Conservation (phyloP, 2,797 vertebrate genomes). For the Myotis planiceps region DNA sequence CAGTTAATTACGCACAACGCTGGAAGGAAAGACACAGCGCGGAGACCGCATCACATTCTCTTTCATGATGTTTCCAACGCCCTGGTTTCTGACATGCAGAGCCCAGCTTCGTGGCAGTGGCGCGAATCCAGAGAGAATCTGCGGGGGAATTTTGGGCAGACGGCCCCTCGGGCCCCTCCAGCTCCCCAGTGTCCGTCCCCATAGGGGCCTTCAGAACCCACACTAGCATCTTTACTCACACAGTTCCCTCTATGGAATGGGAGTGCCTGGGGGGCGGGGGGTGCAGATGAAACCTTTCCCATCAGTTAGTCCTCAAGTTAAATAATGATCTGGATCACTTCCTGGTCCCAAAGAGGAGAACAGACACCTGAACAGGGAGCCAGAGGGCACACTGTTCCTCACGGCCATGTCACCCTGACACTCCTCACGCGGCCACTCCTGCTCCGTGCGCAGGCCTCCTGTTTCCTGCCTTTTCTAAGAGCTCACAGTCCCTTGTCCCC, state of each 20-base stretch:
- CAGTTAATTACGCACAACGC: constrained; percentile 82
- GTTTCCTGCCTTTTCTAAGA: not conserved
- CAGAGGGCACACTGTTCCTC: fast-evolving
- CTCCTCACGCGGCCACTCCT: fast-evolving
- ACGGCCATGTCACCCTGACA: not conserved
- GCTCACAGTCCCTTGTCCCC: not conserved
- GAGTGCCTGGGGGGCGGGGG: not conserved
- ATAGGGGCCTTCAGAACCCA: not conserved
- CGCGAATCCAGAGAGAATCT: not conserved
- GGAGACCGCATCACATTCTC: constrained; percentile 35
- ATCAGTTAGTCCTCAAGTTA: not conserved
- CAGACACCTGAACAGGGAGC: not conserved
- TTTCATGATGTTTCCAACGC: not conserved
- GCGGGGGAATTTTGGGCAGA: not conserved
- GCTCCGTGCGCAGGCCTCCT: not conserved
- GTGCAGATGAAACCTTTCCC: not conserved
- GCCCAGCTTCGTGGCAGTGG: not conserved
- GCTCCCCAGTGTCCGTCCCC: not conserved
- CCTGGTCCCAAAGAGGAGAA: not conserved
- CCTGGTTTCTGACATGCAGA: not conserved
- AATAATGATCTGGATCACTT: not conserved
- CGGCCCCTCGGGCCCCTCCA: not conserved
- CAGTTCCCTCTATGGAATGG: not conserved
- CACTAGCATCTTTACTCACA: not conserved
- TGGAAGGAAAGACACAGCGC: not conserved